Percentiles rank a stretch among this genome's conserved stretches.
Conservation (phyloP, 2,797 vertebrate species). For the Coendou prehensilis region DNA sequence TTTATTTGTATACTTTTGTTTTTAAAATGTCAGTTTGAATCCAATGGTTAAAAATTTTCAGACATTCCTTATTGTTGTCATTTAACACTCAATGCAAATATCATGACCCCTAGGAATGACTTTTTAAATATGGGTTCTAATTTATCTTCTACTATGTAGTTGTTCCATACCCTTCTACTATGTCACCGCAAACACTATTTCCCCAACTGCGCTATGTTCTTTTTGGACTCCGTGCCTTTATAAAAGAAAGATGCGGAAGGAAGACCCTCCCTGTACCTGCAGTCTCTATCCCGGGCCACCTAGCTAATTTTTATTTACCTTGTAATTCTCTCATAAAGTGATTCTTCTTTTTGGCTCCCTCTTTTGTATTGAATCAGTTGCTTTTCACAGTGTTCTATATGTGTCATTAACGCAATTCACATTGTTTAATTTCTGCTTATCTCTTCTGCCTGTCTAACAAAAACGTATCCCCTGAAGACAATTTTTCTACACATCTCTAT, state of each 20-base stretch:
- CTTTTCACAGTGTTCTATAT: not conserved
- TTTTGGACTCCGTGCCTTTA: not conserved
- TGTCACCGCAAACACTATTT: not conserved
- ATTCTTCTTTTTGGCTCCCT: not conserved
- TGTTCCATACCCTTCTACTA: not conserved
- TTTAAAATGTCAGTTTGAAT: not conserved
- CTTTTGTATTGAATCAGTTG: not conserved
- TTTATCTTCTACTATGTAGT: not conserved
- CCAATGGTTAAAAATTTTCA: not conserved
- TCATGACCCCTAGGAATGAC: not conserved
- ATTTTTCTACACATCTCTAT: not conserved
- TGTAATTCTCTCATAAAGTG: not conserved
- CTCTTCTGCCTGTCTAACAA: not conserved
- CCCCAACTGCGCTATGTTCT: not conserved
- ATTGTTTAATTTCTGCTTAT: not conserved
- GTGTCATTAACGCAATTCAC: not conserved
- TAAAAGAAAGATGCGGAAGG: not conserved
- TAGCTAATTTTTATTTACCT: not conserved
- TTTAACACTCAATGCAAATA: not conserved
- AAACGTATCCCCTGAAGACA: not conserved
- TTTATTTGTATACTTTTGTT: not conserved
- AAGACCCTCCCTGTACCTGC: not conserved
- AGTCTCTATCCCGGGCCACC: not conserved
- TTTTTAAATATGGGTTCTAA: not conserved
- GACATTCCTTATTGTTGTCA: not conserved